A percentile compares a stretch with the other conserved stretches of the same genome.
Conservation (phyloP, 2,888 invertebrate species). For the Hypomecis punctinalis region DNA sequence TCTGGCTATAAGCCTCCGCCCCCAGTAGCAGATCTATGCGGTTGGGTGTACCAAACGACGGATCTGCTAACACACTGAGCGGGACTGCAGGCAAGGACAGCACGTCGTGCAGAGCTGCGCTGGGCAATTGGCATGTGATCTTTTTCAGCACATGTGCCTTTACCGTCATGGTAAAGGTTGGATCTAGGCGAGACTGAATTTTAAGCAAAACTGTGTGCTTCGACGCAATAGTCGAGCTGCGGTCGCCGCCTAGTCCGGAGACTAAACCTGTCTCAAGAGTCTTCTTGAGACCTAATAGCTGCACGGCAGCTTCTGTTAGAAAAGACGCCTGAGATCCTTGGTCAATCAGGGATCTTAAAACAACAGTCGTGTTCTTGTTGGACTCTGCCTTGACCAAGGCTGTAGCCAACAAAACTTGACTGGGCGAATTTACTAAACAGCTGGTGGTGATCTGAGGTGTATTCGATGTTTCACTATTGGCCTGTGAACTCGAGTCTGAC, state of each 20-base stretch:
- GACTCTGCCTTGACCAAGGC: too few relatives aligned
- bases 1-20: background rate
- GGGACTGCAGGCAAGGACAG: too few relatives aligned
- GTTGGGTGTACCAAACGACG: background rate
- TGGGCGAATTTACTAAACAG: too few relatives aligned
- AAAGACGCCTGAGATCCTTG: too few relatives aligned
- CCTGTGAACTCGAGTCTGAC: background rate
- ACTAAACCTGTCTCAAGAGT: background rate
- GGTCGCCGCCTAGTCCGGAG: background rate
- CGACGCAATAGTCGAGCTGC: background rate
- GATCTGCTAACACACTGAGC: background rate
- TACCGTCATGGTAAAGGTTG: background rate
- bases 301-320: constrained; percentile 5
- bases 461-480: background rate
- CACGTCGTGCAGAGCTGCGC: too few relatives aligned
- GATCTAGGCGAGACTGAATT: background rate
- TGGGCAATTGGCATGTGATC: too few relatives aligned
- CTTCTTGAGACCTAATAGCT: constrained; percentile 5
- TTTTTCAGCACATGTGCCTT: too few relatives aligned
- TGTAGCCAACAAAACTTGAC: too few relatives aligned
- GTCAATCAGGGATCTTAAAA: too few relatives aligned
- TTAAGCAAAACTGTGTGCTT: background rate
- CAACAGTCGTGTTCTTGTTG: too few relatives aligned
- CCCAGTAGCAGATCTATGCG: background rate
- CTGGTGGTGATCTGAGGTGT: too few relatives aligned